phyloP scores from a whole-genome alignment of 2,113 vertebrate genomes.

The Phyllostomus discolor region DNA sequence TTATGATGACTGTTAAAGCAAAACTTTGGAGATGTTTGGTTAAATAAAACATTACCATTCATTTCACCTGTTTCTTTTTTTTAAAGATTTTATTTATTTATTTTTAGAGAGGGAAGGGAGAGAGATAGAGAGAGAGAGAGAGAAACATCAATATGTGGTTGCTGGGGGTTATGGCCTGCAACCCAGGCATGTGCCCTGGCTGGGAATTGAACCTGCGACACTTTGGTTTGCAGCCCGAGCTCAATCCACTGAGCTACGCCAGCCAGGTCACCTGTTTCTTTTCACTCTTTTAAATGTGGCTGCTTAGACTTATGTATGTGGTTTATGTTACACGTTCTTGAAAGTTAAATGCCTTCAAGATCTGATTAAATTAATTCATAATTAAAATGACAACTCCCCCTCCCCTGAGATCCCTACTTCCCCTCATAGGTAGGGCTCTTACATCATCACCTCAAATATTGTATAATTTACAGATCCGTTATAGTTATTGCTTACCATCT shows the following conservation, averaged over 20 bases:
- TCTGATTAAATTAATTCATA: neutral
- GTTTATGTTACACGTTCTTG: neutral
- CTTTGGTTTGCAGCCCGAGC: too few species aligned
- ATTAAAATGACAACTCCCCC: neutral
- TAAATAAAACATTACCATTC: neutral
- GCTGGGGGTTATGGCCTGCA: too few species aligned
- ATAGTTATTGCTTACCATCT: neutral
- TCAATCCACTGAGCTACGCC: too few species aligned
- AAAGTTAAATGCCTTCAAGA: neutral
- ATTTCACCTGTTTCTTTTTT: neutral
- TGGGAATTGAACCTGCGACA: too few species aligned
- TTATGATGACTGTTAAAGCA: neutral
- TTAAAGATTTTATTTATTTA: too few species aligned
- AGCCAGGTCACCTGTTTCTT: neutral
- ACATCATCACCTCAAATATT: neutral
- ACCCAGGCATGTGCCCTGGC: too few species aligned
- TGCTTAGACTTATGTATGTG: neutral
- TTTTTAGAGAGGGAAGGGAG: too few species aligned
- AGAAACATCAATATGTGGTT: too few species aligned
- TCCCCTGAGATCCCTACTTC: too few species aligned
- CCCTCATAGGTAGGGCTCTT: neutral
- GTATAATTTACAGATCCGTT: neutral
- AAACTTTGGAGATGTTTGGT: neutral
- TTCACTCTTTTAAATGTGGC: neutral
- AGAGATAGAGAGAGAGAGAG: too few species aligned